A percentile compares a stretch with the other conserved stretches of the same genome.
Evolutionary conservation across 2,797 vertebrate genomes (phyloP).

Genomic region (Pseudomugil gertrudae): DNA sequence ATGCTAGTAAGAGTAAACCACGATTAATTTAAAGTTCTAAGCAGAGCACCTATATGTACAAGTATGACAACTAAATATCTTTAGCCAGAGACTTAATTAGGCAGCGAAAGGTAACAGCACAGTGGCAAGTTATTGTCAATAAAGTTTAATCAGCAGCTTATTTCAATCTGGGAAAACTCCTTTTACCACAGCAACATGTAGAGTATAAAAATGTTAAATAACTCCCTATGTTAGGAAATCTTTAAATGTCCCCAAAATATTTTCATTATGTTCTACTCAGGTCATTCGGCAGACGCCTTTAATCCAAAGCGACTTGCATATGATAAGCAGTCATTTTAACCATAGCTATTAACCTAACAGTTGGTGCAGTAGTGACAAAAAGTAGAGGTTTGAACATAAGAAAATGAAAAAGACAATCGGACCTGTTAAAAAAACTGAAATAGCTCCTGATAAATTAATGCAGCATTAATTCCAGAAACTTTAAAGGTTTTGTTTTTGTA

Average conservation of each 20-base stretch:
- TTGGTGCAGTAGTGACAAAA: not conserved
- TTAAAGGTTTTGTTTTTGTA: not conserved
- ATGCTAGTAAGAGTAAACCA: conserved; percentile 18
- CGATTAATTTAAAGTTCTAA: conserved; percentile 5
- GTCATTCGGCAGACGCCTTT: too few relatives aligned
- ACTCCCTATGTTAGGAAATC: not conserved
- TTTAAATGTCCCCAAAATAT: not conserved
- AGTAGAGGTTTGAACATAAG: too few relatives aligned
- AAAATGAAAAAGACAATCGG: not conserved
- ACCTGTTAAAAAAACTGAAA: not conserved
- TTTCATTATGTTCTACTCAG: not conserved
- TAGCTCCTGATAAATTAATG: not conserved
- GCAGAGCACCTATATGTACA: conserved; percentile 6
- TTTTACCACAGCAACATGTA: not conserved
- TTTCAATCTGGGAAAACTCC: not conserved
- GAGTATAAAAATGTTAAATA: not conserved
- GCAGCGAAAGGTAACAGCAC: conserved; percentile 2
- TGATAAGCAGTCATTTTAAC: too few relatives aligned
- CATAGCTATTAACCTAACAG: too few relatives aligned
- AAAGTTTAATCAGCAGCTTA: not conserved
- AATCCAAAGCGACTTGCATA: too few relatives aligned
- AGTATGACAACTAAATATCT: not conserved
- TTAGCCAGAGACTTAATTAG: conserved; percentile 11
- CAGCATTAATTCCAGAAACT: not conserved
- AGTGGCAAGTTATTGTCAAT: not conserved